A percentile compares a stretch with the other conserved stretches of the same genome.
Evolutionary conservation across 2,113 vertebrate species (phyloP).

Genomic region (Microcebus tavaratra): DNA sequence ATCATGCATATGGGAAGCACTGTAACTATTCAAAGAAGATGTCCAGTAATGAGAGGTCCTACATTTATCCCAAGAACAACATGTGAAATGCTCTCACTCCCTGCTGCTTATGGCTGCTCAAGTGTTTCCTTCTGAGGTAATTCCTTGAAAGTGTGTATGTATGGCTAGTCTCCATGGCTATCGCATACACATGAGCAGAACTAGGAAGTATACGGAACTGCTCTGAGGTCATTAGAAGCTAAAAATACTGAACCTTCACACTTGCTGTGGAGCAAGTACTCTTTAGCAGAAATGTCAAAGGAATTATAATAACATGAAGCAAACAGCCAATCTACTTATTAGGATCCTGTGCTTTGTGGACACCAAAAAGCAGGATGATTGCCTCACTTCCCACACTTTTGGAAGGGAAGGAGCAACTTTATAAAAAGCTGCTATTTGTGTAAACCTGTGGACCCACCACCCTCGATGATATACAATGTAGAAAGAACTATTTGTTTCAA

Average conservation of each 20-base stretch:
- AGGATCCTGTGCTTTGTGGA: neutral
- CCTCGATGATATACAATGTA: neutral
- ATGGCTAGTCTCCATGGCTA: constrained; percentile 8
- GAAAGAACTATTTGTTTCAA: neutral
- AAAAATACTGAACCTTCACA: constrained; percentile 48
- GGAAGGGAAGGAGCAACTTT: neutral
- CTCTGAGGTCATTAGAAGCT: constrained; percentile 67
- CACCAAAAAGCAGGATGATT: neutral
- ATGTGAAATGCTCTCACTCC: neutral
- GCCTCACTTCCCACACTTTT: neutral
- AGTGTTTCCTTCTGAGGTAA: constrained; percentile 59
- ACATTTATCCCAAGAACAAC: neutral
- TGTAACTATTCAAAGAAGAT: neutral
- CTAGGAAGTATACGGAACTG: neutral
- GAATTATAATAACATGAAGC: constrained; percentile 10
- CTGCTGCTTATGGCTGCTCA: neutral
- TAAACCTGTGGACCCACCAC: neutral
- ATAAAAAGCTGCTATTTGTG: neutral
- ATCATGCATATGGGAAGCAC: neutral
- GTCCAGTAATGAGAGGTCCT: neutral
- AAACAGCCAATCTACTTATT: neutral
- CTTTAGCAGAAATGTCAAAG: constrained; percentile 36
- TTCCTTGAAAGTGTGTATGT: constrained; percentile 6
- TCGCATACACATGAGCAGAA: neutral
- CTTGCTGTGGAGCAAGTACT: constrained; percentile 31